Evolutionary conservation across 2,888 invertebrate species (phyloP).

Genomic region (Agrochola macilenta): DNA sequence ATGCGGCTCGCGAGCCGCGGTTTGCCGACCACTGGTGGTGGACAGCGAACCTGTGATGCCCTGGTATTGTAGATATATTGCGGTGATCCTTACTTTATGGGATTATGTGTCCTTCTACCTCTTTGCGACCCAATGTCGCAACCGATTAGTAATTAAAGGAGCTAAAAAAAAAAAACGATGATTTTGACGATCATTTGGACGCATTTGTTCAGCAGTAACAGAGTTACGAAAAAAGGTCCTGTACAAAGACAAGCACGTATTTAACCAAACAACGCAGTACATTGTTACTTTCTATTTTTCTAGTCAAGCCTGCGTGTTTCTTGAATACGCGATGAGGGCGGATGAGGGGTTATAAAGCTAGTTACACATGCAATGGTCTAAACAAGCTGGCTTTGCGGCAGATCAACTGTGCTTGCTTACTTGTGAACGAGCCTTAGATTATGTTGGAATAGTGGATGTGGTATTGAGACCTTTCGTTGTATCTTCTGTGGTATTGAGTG

Average conservation of each 20-base stretch:
- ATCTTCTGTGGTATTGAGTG: constrained; percentile 23
- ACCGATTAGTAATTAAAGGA: not conserved
- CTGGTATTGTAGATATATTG: not conserved
- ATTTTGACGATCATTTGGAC: not conserved
- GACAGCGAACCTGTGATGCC: not conserved
- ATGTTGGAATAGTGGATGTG: constrained; percentile 52
- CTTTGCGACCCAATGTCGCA: not conserved
- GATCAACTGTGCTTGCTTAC: constrained; percentile 71
- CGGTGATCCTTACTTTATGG: not conserved
- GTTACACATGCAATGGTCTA: constrained; percentile 76
- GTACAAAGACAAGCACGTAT: constrained; percentile 27
- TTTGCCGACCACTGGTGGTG: not conserved
- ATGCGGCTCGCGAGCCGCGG: too few species aligned
- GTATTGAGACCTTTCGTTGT: not conserved
- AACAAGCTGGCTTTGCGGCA: constrained; percentile 74
- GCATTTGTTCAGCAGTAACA: not conserved
- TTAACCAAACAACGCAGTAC: constrained; percentile 35
- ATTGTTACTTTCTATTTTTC: constrained; percentile 49
- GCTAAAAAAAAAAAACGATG: not conserved
- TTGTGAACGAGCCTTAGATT: constrained; percentile 32
- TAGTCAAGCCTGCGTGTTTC: constrained; percentile 40
- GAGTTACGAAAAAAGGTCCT: not conserved
- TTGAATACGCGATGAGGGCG: constrained; percentile 71
- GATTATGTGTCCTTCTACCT: not conserved
- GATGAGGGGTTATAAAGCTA: constrained; percentile 68